Conservation (phyloP, 92 coral and sea anemone species). For the Hydrozoanthus gracilis region DNA sequence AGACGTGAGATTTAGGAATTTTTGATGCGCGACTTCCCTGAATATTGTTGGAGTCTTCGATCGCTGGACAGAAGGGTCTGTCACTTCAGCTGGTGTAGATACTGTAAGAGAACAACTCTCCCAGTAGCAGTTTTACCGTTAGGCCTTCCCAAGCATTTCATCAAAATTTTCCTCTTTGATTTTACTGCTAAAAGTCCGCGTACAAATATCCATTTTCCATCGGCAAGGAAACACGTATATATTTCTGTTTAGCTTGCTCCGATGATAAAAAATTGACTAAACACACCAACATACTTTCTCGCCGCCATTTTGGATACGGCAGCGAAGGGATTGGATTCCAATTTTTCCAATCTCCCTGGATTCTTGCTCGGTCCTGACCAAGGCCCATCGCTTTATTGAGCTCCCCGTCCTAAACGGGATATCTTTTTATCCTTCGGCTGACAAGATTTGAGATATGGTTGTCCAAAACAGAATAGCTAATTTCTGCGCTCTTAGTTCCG, state of each 20-base stretch:
- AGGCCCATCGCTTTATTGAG: too few species aligned
- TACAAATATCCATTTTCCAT: background rate
- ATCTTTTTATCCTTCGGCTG: too few species aligned
- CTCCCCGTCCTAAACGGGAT: too few species aligned
- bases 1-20: conserved; percentile 39
- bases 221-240: background rate
- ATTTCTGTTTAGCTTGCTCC: background rate
- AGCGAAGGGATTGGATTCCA: background rate
- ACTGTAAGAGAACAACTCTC: conserved; percentile 23
- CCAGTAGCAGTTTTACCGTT: conserved; percentile 73
- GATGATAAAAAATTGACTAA: background rate
- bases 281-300: background rate
- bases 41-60: too few species aligned
- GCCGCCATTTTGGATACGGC: conserved; percentile 34
- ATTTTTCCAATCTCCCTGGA: background rate
- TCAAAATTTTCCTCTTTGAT: conserved; percentile 73
- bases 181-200: conserved; percentile 19
- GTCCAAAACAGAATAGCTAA: too few species aligned
- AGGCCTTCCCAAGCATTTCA: conserved; percentile 84
- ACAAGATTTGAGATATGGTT: too few species aligned
- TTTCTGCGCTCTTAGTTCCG: too few species aligned
- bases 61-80: too few species aligned
- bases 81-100: too few species aligned
- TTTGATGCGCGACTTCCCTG: conserved; percentile 28
- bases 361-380: background rate